phyloP scores from a whole-genome alignment of 2,113 vertebrate species.

The Gymnorhina tibicen region DNA sequence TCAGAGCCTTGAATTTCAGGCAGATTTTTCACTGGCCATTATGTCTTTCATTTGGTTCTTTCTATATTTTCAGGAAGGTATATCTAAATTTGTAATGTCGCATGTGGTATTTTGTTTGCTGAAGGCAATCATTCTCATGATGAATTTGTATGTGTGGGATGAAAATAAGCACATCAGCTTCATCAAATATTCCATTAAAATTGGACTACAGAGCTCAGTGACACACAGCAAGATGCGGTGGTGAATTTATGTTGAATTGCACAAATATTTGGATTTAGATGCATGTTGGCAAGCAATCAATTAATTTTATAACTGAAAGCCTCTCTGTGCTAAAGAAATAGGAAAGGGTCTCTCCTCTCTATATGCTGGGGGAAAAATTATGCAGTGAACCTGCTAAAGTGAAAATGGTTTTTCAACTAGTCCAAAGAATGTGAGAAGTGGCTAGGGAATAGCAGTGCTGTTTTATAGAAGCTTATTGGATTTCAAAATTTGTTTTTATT shows the following conservation, averaged over 20 bases:
- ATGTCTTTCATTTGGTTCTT: not conserved
- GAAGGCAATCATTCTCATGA: constrained; percentile 16
- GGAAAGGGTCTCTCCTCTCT: not conserved
- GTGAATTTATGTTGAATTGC: not conserved
- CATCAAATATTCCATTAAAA: constrained; percentile 36
- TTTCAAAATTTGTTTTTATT: not conserved
- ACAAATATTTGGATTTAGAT: constrained; percentile 24
- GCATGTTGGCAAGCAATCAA: not conserved
- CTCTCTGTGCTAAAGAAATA: not conserved
- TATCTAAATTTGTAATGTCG: not conserved
- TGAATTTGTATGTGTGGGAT: constrained; percentile 24
- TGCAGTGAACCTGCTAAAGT: not conserved
- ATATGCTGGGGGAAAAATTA: not conserved
- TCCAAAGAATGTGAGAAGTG: not conserved
- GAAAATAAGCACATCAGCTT: constrained; percentile 19
- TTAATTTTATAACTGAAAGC: not conserved
- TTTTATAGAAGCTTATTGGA: not conserved
- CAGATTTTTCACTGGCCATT: not conserved
- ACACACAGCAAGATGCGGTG: not conserved
- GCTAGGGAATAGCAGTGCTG: not conserved
- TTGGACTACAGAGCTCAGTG: not conserved
- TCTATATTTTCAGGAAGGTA: not conserved
- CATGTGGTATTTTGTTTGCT: not conserved
- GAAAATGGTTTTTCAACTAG: not conserved
- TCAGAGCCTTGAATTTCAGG: not conserved